Conservation (phyloP, 2,797 vertebrate species). For the Crocidura indochinensis region DNA sequence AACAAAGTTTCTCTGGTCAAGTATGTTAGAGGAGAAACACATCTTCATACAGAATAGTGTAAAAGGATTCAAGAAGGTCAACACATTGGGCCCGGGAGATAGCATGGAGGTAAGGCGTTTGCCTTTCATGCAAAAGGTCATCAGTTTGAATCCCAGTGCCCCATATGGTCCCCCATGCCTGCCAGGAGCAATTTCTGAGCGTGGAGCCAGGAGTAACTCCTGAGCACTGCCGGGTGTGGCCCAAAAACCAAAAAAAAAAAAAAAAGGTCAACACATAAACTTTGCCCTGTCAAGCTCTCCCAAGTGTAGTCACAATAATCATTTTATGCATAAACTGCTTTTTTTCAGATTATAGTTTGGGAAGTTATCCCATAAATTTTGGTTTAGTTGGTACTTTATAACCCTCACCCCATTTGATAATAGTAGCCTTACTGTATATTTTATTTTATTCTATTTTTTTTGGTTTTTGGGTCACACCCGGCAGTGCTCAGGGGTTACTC, state of each 20-base stretch:
- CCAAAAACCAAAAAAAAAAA: too few relatives aligned
- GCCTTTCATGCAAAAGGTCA: too few relatives aligned
- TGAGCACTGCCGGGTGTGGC: too few relatives aligned
- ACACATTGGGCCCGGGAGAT: too few relatives aligned
- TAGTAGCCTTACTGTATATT: not conserved
- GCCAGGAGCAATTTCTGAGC: too few relatives aligned
- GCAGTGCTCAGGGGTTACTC: too few relatives aligned
- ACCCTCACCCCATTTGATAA: not conserved
- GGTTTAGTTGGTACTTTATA: not conserved
- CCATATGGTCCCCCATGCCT: too few relatives aligned
- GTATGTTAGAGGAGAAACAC: slow-evolving; percentile 2
- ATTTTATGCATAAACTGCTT: slow-evolving; percentile 12
- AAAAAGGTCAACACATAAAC: slow-evolving; percentile 20
- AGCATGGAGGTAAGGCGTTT: too few relatives aligned
- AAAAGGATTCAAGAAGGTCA: slow-evolving; percentile 14
- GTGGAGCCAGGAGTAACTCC: too few relatives aligned
- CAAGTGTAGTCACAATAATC: slow-evolving; percentile 42
- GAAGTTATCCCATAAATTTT: slow-evolving; percentile 45
- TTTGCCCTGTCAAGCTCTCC: slow-evolving; percentile 21
- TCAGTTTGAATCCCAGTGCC: too few relatives aligned
- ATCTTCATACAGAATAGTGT: slow-evolving; percentile 13
- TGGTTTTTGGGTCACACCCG: too few relatives aligned
- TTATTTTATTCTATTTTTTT: too few relatives aligned
- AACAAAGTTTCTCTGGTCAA: slow-evolving; percentile 9
- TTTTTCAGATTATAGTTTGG: slow-evolving; percentile 55